Base-by-base conservation (phyloP, 1,140 invertebrate genomes). In the Macrobrachium nipponense region DNA sequence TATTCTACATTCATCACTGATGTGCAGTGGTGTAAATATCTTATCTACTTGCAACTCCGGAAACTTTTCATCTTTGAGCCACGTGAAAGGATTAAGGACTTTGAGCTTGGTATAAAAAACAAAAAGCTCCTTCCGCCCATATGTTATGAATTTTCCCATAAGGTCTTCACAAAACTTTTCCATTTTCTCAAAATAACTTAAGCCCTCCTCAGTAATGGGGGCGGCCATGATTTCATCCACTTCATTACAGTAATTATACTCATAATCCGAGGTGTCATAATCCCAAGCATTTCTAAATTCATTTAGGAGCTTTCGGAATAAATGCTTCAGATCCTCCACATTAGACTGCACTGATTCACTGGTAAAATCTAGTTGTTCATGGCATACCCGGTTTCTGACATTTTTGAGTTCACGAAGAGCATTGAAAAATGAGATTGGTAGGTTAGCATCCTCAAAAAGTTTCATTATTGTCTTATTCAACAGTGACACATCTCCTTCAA, bases 41-140 rank as follows among this genome's bases (percentile, higher is more conserved):
- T 82, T 88, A 58, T 81, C 60, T 66, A 88, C 72, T 18, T 59
- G 43, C 18, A 88, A 44, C 61, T 84, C 82, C 20, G 77, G 87
- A 64, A 88, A 88, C n/a, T 78, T 59, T 17, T 88, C 78, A 77
- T 85, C 79, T 68, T 64, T 85, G n/a, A 88, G 62, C 87, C 87
- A 88, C 8, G 80, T 88, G 62, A 84, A 85, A 59, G 87, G 87
- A n/a, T 88, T 88, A 11, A 88, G 79, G 17, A 76, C 76, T 60
- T 88, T 80, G 60, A 88, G 59, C 58, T 76, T 85, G 1, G 59
- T 64, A 77, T 88, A 88, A 27, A 51, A n/a, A 7, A 12, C 17
- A 75, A 62, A 85, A 10, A 85, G 59, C 51, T 88, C 87, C 43
- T 73, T n/a, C 17, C 83, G 61, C 5, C 75, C 78, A 51, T 82